These are phyloP conservation scores for Hipparchia semele DNA, from an alignment of 2,888 invertebrate genomes.

Conservation along the genomic window DNA sequence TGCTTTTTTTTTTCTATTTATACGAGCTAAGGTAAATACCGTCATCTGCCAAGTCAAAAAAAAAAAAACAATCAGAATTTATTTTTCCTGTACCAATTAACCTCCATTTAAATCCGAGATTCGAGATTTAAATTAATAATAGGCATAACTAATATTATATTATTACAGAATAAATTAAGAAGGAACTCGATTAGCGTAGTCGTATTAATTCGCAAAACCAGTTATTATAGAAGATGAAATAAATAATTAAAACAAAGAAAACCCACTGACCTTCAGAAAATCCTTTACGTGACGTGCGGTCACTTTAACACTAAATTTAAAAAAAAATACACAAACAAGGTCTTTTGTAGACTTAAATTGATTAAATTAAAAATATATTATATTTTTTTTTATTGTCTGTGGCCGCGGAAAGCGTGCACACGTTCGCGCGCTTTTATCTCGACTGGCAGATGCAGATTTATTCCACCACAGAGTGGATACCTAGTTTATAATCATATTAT, in stretches of 20 bases:
- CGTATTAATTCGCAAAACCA: conserved; percentile 1
- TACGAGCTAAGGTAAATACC: not conserved
- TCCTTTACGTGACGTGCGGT: not conserved
- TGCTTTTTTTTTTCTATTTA: no score
- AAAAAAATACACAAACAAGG: not conserved
- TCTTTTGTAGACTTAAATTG: not conserved
- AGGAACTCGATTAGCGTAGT: conserved; percentile 2
- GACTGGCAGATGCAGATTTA: not conserved
- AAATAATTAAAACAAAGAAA: not conserved
- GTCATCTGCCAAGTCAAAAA: not conserved
- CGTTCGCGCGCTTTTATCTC: conserved; percentile 13
- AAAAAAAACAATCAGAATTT: not conserved
- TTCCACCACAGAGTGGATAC: not conserved
- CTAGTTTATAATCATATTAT: not conserved
- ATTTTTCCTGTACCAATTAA: conserved; percentile 6
- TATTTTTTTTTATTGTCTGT: not conserved
- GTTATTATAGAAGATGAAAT: not conserved
- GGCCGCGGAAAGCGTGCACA: conserved; percentile 9
- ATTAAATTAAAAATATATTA: not conserved
- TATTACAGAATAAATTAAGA: conserved; percentile 10
- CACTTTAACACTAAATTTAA: conserved; percentile 2
- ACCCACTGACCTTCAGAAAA: conserved; percentile 17
- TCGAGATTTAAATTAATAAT: not conserved
- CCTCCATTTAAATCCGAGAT: not conserved
- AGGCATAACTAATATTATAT: not conserved